phyloP scores from a whole-genome alignment of 2,888 invertebrate species.

The Crossocerus cetratus region DNA sequence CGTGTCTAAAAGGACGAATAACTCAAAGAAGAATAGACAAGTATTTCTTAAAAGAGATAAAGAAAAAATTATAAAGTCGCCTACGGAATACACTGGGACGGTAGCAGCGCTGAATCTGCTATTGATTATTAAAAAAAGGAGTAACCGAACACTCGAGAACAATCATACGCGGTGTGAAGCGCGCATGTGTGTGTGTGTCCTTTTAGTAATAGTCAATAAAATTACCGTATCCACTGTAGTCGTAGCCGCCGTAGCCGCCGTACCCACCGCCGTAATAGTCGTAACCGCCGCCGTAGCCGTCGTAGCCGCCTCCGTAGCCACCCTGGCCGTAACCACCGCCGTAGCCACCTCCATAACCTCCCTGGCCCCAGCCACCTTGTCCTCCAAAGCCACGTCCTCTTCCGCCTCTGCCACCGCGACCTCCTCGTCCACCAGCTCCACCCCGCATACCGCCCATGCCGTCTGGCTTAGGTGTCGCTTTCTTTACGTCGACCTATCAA shows the following conservation, averaged over 20 bases:
- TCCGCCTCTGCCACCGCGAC: slow-evolving; percentile 84
- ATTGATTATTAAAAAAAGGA: slow-evolving; percentile 43
- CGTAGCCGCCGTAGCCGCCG: slow-evolving; percentile 89
- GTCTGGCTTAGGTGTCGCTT: slow-evolving; percentile 94
- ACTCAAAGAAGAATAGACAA: too few relatives aligned
- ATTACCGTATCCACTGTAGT: slow-evolving; percentile 91
- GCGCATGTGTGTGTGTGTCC: slow-evolving; percentile 30
- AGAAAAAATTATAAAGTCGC: slow-evolving; percentile 33
- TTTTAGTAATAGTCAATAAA: slow-evolving; percentile 76
- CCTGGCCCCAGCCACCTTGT: slow-evolving; percentile 79
- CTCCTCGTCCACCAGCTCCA: slow-evolving; percentile 83
- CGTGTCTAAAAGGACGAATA: too few relatives aligned
- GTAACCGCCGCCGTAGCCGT: slow-evolving; percentile 88
- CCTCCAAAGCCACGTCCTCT: slow-evolving; percentile 76
- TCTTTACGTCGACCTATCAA: slow-evolving; percentile 92
- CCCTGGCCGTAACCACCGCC: slow-evolving; percentile 83
- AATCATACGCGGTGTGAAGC: too few relatives aligned
- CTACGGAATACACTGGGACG: slow-evolving; percentile 59
- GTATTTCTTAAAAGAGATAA: not conserved
- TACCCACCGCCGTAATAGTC: slow-evolving; percentile 82
- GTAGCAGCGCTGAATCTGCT: slow-evolving; percentile 48
- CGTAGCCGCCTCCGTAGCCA: slow-evolving; percentile 85
- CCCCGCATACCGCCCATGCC: slow-evolving; percentile 82
- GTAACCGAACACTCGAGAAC: slow-evolving; percentile 29
- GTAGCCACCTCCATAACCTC: slow-evolving; percentile 83